Base-by-base conservation (phyloP, 2,797 vertebrate genomes). In the Botia almorhae region DNA sequence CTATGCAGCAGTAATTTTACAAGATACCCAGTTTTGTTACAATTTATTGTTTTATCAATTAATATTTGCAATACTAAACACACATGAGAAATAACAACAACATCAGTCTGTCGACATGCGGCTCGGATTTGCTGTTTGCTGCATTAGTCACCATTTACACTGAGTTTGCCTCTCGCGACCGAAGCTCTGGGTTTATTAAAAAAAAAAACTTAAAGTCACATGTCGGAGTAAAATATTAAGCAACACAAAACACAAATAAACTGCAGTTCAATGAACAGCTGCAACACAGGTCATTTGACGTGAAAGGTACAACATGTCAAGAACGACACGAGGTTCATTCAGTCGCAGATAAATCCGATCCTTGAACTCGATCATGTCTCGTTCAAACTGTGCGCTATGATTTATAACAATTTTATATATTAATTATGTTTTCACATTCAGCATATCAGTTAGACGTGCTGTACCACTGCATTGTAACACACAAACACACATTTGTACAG, bases 21-120 rank as follows among this genome's bases (percentile, higher is more conserved):
- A 89, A 87, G 83, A 91, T 83, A 80, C 77, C 83, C 85, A 82
- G 87, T 82, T 69, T 61, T 23, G 80, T 78, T 89, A 81, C 84
- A 83, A 84, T 69, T 26, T 19, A 51, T 87, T 76, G 85, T 89
- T 83, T 88, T 82, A 46, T 46, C 43, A 89, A 88, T 78, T 82
- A 88, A 83, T 90, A 80, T 85, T 91, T 89, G 89, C 85, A 87
- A 90, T 78, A 89, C 85, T 90, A 81, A 81, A 88, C 84, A 91
- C 88, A 87, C 17, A 86, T 83, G 89, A 84, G 76, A 85, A 76
- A 80, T 81, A 90, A 83, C 84, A 88, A 88, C 80, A 88, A 89
- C 80, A 73, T 87, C 76, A 79, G 83, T 74, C 88, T 83, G 69
- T 87, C 51, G 89, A 88, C 93, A 93, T 94, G 93, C 92, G 88